phyloP scores from a whole-genome alignment of 2,797 vertebrate genomes.

The Muraenolepis orangiensis region DNA sequence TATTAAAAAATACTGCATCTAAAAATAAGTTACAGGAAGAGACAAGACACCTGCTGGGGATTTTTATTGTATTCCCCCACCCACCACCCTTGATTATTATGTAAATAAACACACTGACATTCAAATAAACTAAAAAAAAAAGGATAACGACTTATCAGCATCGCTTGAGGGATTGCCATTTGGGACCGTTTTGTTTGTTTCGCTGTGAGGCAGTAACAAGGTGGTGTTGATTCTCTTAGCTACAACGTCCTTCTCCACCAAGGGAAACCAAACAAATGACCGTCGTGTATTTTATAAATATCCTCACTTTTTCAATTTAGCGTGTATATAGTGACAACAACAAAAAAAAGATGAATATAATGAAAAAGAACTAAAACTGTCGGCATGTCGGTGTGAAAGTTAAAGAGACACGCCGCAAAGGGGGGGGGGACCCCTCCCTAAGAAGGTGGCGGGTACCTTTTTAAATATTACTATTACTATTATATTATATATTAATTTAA shows the following conservation, averaged over 20 bases:
- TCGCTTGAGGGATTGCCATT: conserved; percentile 47
- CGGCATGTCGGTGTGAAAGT: conserved; percentile 13
- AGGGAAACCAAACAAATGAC: conserved; percentile 45
- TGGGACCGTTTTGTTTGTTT: conserved; percentile 58
- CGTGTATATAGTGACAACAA: conserved; percentile 65
- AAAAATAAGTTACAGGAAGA: background rate
- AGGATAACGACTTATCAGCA: conserved; percentile 42
- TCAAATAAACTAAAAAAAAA: conserved; percentile 48
- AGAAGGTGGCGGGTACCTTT: conserved; percentile 29
- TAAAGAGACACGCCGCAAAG: background rate
- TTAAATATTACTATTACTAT: too few relatives aligned
- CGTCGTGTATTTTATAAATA: conserved; percentile 42
- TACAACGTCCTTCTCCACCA: conserved; percentile 51
- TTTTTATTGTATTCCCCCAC: too few relatives aligned
- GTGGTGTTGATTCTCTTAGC: conserved; percentile 26
- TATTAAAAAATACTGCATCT: conserved; percentile 14
- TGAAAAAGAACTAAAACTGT: background rate
- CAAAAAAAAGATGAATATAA: conserved; percentile 34
- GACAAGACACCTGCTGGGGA: background rate
- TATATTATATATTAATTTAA: too few relatives aligned
- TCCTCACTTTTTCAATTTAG: conserved; percentile 30
- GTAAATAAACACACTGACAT: conserved; percentile 66
- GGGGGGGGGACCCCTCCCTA: too few relatives aligned
- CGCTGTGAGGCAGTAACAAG: conserved; percentile 41
- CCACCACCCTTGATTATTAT: conserved; percentile 51